Evolutionary conservation across 2,888 invertebrate species (phyloP).

Genomic region (Drosophila mercatorum): DNA sequence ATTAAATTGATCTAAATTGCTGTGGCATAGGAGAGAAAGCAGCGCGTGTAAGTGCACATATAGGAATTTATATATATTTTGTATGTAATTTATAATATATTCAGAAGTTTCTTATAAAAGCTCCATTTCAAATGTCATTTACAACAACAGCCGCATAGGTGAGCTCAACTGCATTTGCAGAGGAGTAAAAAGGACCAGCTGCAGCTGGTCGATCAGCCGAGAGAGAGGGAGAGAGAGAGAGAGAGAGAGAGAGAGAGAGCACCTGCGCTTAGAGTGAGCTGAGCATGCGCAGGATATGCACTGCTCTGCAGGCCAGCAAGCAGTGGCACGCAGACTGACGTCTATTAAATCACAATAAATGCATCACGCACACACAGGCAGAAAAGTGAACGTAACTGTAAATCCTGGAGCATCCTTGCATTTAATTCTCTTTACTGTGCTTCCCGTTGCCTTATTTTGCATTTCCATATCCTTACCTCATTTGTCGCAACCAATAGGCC

Average conservation of each 20-base stretch:
- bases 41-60: background rate
- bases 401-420: background rate
- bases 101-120: too few species aligned
- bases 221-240: too few species aligned
- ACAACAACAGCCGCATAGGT: background rate
- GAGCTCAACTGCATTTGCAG: too few species aligned
- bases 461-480: conserved; percentile 18
- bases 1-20: conserved; percentile 2
- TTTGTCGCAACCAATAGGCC: conserved; percentile 19
- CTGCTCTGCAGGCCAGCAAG: background rate
- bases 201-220: background rate
- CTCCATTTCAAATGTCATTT: background rate
- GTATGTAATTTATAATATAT: too few species aligned
- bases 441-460: background rate
- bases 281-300: background rate
- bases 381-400: background rate
- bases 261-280: background rate
- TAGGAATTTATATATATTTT: too few species aligned
- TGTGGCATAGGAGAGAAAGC: background rate
- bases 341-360: background rate
- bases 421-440: background rate
- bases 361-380: background rate
- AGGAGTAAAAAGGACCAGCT: background rate
- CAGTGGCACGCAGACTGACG: background rate
- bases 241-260: too few species aligned